Evolutionary conservation across 1,140 invertebrate genomes (phyloP).

Genomic region (Leptestheria dahalacensis): DNA sequence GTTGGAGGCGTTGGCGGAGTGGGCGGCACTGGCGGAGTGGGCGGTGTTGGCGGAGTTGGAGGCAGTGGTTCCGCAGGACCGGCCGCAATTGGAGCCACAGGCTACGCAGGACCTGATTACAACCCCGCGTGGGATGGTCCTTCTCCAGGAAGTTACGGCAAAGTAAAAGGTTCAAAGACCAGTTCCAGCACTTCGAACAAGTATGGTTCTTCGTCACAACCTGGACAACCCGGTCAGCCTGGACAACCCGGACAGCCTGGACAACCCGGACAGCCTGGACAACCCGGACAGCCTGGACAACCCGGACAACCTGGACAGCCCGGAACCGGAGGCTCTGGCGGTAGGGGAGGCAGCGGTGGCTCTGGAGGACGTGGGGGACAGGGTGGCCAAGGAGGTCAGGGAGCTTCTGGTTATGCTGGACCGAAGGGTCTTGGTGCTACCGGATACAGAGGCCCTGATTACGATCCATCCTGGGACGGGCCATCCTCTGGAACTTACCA

Average conservation of each 20-base stretch:
- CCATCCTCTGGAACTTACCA: background rate
- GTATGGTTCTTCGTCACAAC: background rate
- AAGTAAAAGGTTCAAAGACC: background rate
- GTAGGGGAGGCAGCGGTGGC: background rate
- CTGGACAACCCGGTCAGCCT: background rate
- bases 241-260: background rate
- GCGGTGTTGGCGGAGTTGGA: conserved; percentile 2
- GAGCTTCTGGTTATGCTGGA: background rate
- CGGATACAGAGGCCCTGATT: background rate
- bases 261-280: background rate
- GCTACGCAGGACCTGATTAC: background rate
- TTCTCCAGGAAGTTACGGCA: background rate
- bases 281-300: background rate
- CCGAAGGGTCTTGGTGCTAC: background rate
- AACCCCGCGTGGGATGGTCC: conserved; percentile 8
- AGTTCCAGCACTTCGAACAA: background rate
- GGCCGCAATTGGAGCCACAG: conserved; percentile 1
- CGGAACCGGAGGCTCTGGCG: background rate
- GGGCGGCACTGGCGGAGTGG: background rate
- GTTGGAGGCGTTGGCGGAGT: conserved; percentile 2
- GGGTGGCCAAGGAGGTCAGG: background rate
- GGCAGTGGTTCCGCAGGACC: background rate
- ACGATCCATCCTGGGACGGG: conserved; percentile 2
- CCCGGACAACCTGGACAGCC: background rate
- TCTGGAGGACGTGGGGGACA: no score